phyloP scores from a whole-genome alignment of 2,797 vertebrate genomes.

The Prionace glauca region DNA sequence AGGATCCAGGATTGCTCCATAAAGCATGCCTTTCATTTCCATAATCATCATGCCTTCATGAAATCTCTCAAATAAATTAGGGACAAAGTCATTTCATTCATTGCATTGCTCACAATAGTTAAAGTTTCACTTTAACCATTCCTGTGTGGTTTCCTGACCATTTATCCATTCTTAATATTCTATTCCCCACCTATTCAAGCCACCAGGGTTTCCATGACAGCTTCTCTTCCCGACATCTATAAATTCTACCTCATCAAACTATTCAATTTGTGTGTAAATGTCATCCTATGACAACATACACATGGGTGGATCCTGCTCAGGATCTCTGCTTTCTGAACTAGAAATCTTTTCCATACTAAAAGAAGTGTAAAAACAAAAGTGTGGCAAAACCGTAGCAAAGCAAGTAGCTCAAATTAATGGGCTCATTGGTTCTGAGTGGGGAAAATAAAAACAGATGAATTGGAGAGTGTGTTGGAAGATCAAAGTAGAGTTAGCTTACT shows the following conservation, averaged over 20 bases:
- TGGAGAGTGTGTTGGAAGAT: background rate
- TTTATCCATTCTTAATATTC: background rate
- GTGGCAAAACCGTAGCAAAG: background rate
- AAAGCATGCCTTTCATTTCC: background rate
- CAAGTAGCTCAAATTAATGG: background rate
- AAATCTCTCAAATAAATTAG: background rate
- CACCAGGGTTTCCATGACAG: background rate
- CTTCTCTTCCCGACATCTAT: background rate
- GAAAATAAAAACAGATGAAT: background rate
- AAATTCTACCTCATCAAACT: background rate
- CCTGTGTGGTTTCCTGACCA: background rate
- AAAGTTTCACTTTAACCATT: background rate
- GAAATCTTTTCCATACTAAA: background rate
- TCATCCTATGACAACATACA: background rate
- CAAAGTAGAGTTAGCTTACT: background rate
- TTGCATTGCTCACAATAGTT: background rate
- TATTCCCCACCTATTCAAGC: background rate
- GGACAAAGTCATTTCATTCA: slow-evolving; percentile 7
- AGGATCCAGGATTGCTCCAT: background rate
- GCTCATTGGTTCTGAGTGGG: background rate
- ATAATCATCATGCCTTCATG: background rate
- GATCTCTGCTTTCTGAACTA: background rate
- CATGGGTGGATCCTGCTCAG: background rate
- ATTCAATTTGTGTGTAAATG: background rate
- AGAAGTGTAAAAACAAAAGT: background rate